Base-by-base conservation (phyloP, 1,140 invertebrate genomes). In the Phocides pigmalion region DNA sequence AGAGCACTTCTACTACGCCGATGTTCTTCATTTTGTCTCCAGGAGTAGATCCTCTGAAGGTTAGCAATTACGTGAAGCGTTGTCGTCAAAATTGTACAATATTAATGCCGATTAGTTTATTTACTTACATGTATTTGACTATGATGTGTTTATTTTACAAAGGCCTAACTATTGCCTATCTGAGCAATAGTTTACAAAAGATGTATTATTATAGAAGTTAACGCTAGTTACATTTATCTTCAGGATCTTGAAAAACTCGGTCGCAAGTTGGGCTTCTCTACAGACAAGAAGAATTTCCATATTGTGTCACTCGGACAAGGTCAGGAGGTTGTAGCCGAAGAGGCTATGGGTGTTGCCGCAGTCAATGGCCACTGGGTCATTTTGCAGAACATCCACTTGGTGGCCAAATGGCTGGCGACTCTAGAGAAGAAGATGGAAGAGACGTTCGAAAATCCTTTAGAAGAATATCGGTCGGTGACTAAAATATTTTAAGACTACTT, bases 11-110 rank as follows among this genome's bases (percentile, higher is more conserved):
- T 8, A 94, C 94, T 2, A 98, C 97, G 0, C 97, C 98, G 0
- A 94, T 98, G 41, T 98, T 99, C 91, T 99, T 99, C 84, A 98
- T 99, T 69, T 92, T 99, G 11, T 98, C 98, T 0, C 96, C 98
- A 8, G 98, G 98, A 64, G 98, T 99, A 0, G 97, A 99, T 92
- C 98, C 98, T 0, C 88, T 99, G 0, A 98, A 98, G 82, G 87
- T 88, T 66, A 54, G 4, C 9, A 41, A 20, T 28, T 32, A 49
- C 28, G 5, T 22, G 5, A 22, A 22, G 20, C 5, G 20, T 22
- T 22, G 5, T 22, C 20, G 20, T 39, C n/a, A 12, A 53, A 53
- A 9, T 19, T 20, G 15, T n/a, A n/a, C 1, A 42, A 46, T 25
- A 9, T 16, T 8, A 32, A 49, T n/a, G n/a, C n/a, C n/a, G n/a